Evolutionary conservation across 2,888 invertebrate genomes (phyloP), one percentile per base, ranked within the genome.

Genomic region (Fragum sueziense): DNA sequence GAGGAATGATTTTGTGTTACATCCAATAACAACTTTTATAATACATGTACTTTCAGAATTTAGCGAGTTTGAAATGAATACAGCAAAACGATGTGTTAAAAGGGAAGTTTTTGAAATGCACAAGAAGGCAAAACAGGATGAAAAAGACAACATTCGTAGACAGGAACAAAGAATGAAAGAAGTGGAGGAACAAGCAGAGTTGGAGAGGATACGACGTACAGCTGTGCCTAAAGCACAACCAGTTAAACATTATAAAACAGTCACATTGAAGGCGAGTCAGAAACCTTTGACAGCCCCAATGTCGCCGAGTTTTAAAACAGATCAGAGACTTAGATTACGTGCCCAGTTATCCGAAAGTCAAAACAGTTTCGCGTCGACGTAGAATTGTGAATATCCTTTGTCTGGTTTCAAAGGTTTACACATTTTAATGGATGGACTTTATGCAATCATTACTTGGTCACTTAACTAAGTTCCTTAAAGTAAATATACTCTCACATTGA

Each of bases 1-100:
- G 93, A 95, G 68, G 95, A 95, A 87, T 94, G 95, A 86, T 96
- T 96, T 0, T 96, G 96, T 88, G 94, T 95, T 72, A 96, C 96
- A 3, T 93, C 94, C 33, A 94, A 94, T 73, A 92, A 94, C 22
- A 92, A 93, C 27, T 92, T 93, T 41, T 94, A 94, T 1, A 80
- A 94, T 6, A 91, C 90, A 86, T 92, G 91, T 92, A 79, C 57
- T 82, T 84, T 27, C 91, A 88, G 93, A 93, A 71, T 89, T 92
- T 2, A 92, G 92, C 17, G 95, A 95, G 41, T 95, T 96, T 92
- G 93, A 94, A 4, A 91, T 96, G n/a, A 95, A 95, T 69, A 95
- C 96, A 1, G 95, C 95, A 76, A 94, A 94, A 79, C 92, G 96
- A 74, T 95, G 95, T 0, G 93, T 93, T 67, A 82, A 90, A 54